Percentiles rank a stretch among this genome's conserved stretches.
phyloP scores from a whole-genome alignment of 2,113 vertebrate species.

The Hepsetus odoe region DNA sequence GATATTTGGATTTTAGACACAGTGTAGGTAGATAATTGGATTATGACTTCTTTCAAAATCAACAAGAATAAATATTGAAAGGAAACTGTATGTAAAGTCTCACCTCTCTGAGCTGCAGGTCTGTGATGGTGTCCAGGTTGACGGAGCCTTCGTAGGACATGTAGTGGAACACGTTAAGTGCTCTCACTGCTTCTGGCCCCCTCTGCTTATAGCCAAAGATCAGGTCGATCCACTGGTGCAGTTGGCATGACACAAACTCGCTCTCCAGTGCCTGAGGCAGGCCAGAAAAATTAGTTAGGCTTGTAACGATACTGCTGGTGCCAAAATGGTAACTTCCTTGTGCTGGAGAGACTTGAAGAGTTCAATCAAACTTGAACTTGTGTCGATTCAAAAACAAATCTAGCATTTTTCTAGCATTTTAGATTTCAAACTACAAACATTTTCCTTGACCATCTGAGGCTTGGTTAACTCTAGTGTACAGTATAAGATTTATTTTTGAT shows the following conservation, averaged over 20 bases:
- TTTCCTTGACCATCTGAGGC: too few species aligned
- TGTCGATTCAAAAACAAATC: too few species aligned
- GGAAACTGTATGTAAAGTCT: conserved; percentile 50
- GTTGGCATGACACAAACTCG: conserved; percentile 96
- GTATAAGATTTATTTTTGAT: too few species aligned
- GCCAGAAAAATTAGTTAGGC: background rate
- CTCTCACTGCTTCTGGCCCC: conserved; percentile 93
- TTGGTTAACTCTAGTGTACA: too few species aligned
- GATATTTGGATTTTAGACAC: background rate
- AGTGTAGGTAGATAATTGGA: background rate
- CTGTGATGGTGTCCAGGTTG: conserved; percentile 88
- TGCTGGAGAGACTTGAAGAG: too few species aligned
- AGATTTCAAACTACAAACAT: too few species aligned
- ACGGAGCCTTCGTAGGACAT: conserved; percentile 94
- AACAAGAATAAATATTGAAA: background rate
- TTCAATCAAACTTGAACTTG: too few species aligned
- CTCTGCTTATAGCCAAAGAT: conserved; percentile 98
- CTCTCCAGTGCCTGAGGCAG: conserved; percentile 89
- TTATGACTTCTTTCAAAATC: background rate
- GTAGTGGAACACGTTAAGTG: conserved; percentile 96
- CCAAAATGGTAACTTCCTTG: too few species aligned
- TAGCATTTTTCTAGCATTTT: too few species aligned
- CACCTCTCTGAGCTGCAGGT: conserved; percentile 91
- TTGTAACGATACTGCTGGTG: background rate
- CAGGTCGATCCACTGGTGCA: conserved; percentile 99